These are phyloP conservation scores for Phortica okadai DNA, from an alignment of 2,888 invertebrate species.

Conservation along the genomic window DNA sequence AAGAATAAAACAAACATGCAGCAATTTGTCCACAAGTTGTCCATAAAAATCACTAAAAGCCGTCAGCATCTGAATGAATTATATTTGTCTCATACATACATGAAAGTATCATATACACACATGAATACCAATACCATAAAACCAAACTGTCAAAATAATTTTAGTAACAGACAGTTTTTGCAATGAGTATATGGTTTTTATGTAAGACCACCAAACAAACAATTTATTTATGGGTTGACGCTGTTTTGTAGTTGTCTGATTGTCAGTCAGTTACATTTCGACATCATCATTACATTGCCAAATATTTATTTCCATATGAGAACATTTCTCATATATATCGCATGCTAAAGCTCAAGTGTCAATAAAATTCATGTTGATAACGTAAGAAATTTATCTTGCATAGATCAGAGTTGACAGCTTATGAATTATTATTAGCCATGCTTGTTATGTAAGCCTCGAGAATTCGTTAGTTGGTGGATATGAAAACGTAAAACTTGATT, in stretches of 20 bases:
- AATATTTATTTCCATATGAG: constrained; percentile 13
- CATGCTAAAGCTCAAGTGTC: constrained; percentile 26
- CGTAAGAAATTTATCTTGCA: neutral
- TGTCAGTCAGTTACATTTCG: too few species aligned
- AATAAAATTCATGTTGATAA: constrained; percentile 20
- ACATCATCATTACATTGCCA: neutral
- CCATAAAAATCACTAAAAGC: neutral
- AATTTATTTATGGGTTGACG: too few species aligned
- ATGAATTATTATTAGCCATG: constrained; percentile 13
- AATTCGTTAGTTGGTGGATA: neutral
- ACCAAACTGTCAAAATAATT: constrained; percentile 63
- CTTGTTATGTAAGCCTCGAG: neutral
- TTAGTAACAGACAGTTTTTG: constrained; percentile 62
- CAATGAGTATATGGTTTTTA: constrained; percentile 57
- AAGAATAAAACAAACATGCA: neutral
- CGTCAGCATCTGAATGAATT: neutral
- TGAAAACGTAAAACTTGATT: neutral
- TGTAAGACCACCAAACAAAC: too few species aligned
- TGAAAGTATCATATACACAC: neutral
- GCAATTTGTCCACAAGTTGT: neutral
- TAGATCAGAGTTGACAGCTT: constrained; percentile 9
- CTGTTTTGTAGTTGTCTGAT: too few species aligned
- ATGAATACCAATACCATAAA: constrained; percentile 35
- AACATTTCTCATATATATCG: constrained; percentile 1
- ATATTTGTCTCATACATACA: neutral